Percentiles rank a stretch among this genome's conserved stretches.
Evolutionary conservation across 2,888 invertebrate genomes (phyloP).

Genomic region (Ecliptopera silaceata): DNA sequence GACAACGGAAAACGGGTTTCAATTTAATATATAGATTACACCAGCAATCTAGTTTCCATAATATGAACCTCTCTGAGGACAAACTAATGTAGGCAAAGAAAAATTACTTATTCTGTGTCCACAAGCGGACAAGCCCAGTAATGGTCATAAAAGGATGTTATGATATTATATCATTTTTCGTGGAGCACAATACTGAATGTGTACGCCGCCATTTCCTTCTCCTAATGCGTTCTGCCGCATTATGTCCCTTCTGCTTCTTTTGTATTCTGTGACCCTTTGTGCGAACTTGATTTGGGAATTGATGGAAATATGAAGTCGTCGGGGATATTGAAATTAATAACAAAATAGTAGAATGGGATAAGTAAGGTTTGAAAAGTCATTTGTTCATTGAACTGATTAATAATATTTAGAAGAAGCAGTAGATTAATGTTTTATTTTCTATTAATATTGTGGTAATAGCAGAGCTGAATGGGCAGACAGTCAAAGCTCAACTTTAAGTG

Average conservation of each 20-base stretch:
- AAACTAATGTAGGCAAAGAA: slow-evolving; percentile 4
- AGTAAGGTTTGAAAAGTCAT: too few relatives aligned
- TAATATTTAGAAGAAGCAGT: too few relatives aligned
- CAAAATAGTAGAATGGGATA: too few relatives aligned
- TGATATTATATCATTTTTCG: slow-evolving; percentile 81
- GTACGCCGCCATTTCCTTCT: slow-evolving; percentile 71
- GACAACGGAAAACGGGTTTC: too few relatives aligned
- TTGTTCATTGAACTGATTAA: too few relatives aligned
- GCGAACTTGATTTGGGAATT: slow-evolving; percentile 33
- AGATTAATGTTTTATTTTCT: too few relatives aligned
- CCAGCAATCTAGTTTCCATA: too few relatives aligned
- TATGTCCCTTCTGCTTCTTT: slow-evolving; percentile 52
- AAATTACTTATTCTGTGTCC: slow-evolving; percentile 43
- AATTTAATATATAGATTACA: too few relatives aligned
- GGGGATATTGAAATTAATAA: slow-evolving; percentile 23
- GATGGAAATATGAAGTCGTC: slow-evolving; percentile 29
- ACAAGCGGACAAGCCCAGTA: slow-evolving; percentile 68
- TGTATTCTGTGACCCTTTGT: slow-evolving; percentile 46
- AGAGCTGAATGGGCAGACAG: too few relatives aligned
- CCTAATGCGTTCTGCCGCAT: slow-evolving; percentile 70
- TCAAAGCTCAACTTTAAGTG: too few relatives aligned
- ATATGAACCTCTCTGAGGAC: slow-evolving; percentile 25
- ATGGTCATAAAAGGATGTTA: slow-evolving; percentile 79
- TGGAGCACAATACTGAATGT: slow-evolving; percentile 67
- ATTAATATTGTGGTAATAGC: too few relatives aligned